Base-by-base conservation (phyloP, 35 echinoderm and acorn worm species). In the Nesometra sesokonis region DNA sequence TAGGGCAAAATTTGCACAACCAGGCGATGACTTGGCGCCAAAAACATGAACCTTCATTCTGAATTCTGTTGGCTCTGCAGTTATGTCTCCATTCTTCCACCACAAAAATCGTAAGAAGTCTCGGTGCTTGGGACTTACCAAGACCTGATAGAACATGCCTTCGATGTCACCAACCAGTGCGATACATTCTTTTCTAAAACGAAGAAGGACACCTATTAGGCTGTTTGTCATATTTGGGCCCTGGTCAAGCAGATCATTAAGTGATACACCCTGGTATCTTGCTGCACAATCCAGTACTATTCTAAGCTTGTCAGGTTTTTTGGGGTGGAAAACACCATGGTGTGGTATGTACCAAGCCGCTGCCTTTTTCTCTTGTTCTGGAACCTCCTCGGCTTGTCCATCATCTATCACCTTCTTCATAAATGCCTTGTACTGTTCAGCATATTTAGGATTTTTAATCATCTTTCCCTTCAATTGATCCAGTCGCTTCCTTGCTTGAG, bases 161-260 rank as follows among this genome's bases (percentile, higher is more conserved):
- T 93, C 57, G 29, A 93, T 88, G 77, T 93, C 86, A 1, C 81
- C 82, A 19, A 47, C 37, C 13, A 91, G 40, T 27, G 90, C 90
- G 35, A 91, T 46, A 3, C 23, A 2, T 37, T 91, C 77, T 35
- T 88, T 76, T 11, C 90, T 9, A 30, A 91, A 88, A 29, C 85
- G 2, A 31, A 87, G 34, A 3, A 91, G 34, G 5, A 87, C 85
- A 32, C 86, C 90, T 8, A 88, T 15, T 5, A 91, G 80, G 30
- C 67, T 67, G 27, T 79, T 87, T 27, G 79, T 87, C 29, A 82
- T 35, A 40, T 87, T 36, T n/a, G 90, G 90, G 3, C 90, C 90
- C 37, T 87, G 90, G 5, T 87, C 67, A 23, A 90, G 38, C 0
- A 47, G 3, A 33, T 90, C 34, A 78, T 78, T 78, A 3, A 78